Base-by-base conservation (phyloP, 2,888 invertebrate genomes). In the Steinernema carpocapsae region DNA sequence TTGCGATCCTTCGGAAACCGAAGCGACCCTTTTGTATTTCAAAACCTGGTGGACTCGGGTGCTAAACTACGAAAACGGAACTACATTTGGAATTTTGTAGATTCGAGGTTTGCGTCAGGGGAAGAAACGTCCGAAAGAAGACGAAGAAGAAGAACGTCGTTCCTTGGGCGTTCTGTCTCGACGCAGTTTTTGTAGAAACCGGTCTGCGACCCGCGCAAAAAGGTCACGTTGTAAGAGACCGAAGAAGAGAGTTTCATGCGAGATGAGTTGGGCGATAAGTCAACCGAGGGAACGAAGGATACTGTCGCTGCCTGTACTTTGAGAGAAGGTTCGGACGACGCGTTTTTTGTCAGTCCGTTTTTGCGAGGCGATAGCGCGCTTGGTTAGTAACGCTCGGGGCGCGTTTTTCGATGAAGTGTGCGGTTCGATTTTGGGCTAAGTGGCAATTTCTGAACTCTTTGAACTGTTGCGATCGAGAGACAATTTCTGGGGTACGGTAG, bases 151-250 rank as follows among this genome's bases (percentile, higher is more conserved):
- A 56, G 56, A 26, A 56, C 22, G 56, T 12, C 56, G 2, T 26
- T 19, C 56, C 56, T 56, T 4, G 56, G 14, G 26, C 56, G 22
- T 56, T n/a, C 48, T 19, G 48, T 48, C 17, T 48, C 19, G 48
- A 4, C 24, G 19, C 64, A 32, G 64, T 64, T 64, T 64, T 64
- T 64, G 64, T 64, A 64, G 64, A 64, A 64, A 64, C 64, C 64
- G 64, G 64, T 64, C 64, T 64, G 29, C 64, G 64, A 64, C 64
- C 64, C 64, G 37, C 37, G 37, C 32, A 7, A 12, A 64, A 64
- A 64, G 64, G 64, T 64, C 64, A 64, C 29, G 24, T 24, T 64
- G 64, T 64, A 64, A 64, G 32, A 29, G 52, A 37, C 37, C 37
- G 37, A 37, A 37, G 37, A 37, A 37, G 37, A 37, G 37, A 52